Base-by-base conservation (phyloP, 1,140 invertebrate genomes). In the Macrosteles quadrilineatus region DNA sequence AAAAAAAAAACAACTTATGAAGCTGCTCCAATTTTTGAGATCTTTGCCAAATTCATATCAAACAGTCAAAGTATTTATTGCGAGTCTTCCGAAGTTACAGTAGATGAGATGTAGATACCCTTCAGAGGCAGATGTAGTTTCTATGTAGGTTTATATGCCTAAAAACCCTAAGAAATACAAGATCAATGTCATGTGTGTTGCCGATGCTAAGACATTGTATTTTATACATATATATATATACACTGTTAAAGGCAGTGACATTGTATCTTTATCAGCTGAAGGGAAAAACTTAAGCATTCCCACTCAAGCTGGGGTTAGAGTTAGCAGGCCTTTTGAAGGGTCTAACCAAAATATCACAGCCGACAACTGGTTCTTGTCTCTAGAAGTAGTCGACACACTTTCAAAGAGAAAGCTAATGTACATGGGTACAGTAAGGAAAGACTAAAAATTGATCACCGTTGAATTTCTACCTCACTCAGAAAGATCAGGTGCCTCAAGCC, bases 161-260 rank as follows among this genome's bases (percentile, higher is more conserved):
- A 77, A 76, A 43, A 84, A 85, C 77, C 82, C 82, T 1, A 76
- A 75, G 47, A 82, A 81, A 70, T 82, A 80, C 71, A 81, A 76
- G 14, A 57, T 73, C 12, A 73, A 74, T 65, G 57, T 74, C 6
- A 31, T 70, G n/a, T 71, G 45, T 31, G 12, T 71, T 27, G 75
- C 72, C 25, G 77, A 81, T 73, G 72, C 77, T 21, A 63, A 66
- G 66, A 77, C 72, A 9, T 67, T 12, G 6, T 71, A 73, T 32
- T 19, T 71, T n/a, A 53, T 31, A 29, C 71, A 71, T 65, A 69
- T 29, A 21, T 45, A 50, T 50, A 43, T 65, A 12, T 73, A 73
- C 27, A 45, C 21, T 17, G 65, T 55, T 6, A 45, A 55, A 64
- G 45, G 31, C 32, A 62, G 30, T 67, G 70, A 71, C 45, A 47